Evolutionary conservation across 2,797 vertebrate genomes (phyloP), one percentile per base, ranked within the genome.

Genomic region (Pipistrellus pygmaeus): DNA sequence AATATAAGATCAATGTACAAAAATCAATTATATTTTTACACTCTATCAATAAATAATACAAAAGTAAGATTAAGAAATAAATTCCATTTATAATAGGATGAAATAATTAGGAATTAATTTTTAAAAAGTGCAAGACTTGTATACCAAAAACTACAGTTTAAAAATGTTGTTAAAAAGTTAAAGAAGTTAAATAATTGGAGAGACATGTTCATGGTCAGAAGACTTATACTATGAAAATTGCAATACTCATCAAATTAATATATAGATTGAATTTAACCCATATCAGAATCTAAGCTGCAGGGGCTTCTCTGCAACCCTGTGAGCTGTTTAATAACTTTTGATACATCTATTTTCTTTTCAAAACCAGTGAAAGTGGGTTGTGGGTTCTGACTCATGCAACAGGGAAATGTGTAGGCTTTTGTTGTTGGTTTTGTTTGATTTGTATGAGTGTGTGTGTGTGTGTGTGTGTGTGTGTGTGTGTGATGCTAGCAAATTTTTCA

Each of bases 381-480:
- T 25, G 35, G 12, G 32, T 78, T 96, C 93, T 95, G 93, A 96
- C 85, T 95, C 64, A 82, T 60, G 41, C 46, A 51, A 48, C 20
- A 90, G 57, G 57, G 73, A 97, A 81, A 78, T 72, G 88, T 85
- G 55, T 87, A 57, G 44, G n/a, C 25, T 91, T 92, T 90, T 84
- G 76, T 68, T 90, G 62, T 91, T 92, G 53, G n/a, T 62, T 95
- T 86, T 95, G 30, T 81, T 83, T 88, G 44, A 20, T 38, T 20
- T 10, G 14, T 57, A 8, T 25, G 38, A 69, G 32, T 51, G 51
- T 44, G 30, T 86, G 75, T 32, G 48, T 68, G 23, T 51, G 48
- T 27, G 41, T 86, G 76, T 48, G 46, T 60, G 57, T 60, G 57
- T 60, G 57, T 60, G 57, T 62, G 57, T 60, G 32, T 51, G 55